Base-by-base conservation (phyloP, 2,113 vertebrate species). In the Phyllostomus discolor region DNA sequence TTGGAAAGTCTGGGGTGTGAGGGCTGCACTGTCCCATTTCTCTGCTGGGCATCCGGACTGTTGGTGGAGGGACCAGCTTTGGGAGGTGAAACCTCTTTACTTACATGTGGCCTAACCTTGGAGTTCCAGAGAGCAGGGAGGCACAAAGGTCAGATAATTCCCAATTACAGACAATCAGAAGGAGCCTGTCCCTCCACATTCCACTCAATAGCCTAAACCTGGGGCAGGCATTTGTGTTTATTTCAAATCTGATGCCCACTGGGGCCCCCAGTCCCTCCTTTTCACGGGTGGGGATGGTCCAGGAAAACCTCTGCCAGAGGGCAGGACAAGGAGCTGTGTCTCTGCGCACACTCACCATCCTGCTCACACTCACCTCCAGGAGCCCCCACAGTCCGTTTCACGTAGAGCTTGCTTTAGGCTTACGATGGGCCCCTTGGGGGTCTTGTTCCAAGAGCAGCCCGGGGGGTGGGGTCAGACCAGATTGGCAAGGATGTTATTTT, bases 401-500 rank as follows among this genome's bases (percentile, higher is more conserved):
- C 14, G 3, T 12, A 62, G 10, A 75, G 41, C 7, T 16, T 46
- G 41, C 26, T 46, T 46, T 17, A 9, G 11, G 41, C 17, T 46
- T 43, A 75, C 3, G 2, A 46, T 46, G 26, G 59, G 59, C 26
- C 22, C 41, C 26, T 46, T 41, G 15, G 14, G 26, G 22, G 7
- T 31, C 41, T 75, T 0, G 0, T 75, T 75, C 41, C 26, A 17
- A 46, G 43, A 33, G 31, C 14, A 83, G 17, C 46, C 50, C 10
- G 41, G 22, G 12, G 54, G 19, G 7, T 4, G 59, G 59, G 26
- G 26, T 59, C 57, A 20, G 57, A 20, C 19, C 78, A 41, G 52
- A 24, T 7, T 38, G 57, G 15, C 3, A 15, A 81, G 5, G 38
- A 12, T 5, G 1, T 5, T 0, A 33, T n/a, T 19, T 19, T 9